Percentiles rank a stretch among this genome's conserved stretches.
phyloP scores from a whole-genome alignment of 1,140 invertebrate genomes.

The Ips nitidus region DNA sequence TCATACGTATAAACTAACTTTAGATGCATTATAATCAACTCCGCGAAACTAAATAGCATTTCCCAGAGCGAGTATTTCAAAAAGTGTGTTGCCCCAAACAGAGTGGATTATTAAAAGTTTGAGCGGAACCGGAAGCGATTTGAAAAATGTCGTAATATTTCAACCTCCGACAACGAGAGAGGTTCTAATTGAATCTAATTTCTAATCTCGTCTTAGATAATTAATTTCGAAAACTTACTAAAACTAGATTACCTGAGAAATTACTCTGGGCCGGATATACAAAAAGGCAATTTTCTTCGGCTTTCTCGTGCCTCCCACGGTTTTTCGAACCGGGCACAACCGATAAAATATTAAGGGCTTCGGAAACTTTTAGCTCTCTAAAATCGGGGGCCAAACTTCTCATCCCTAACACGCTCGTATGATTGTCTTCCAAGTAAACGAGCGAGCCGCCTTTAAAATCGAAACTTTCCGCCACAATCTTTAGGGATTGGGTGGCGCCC shows the following conservation, averaged over 20 bases:
- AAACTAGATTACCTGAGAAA: constrained; percentile 57
- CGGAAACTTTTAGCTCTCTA: constrained; percentile 44
- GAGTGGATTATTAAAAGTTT: too few species aligned
- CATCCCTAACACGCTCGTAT: constrained; percentile 85
- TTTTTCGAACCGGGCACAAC: constrained; percentile 6
- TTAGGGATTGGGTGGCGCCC: constrained; percentile 82
- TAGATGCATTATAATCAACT: too few species aligned
- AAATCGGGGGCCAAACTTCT: constrained; percentile 56
- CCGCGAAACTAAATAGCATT: too few species aligned
- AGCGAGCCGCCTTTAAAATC: constrained; percentile 62
- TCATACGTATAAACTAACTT: too few species aligned
- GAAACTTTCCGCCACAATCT: constrained; percentile 83
- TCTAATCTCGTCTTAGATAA: not conserved
- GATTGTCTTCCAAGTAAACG: constrained; percentile 86
- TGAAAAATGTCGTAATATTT: too few species aligned
- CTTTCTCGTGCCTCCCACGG: constrained; percentile 14
- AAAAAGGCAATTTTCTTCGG: constrained; percentile 67
- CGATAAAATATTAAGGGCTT: constrained; percentile 44
- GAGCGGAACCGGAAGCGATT: too few species aligned
- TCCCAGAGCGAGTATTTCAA: too few species aligned
- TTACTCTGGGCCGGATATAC: constrained; percentile 92
- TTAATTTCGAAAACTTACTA: constrained; percentile 6
- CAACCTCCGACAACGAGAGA: too few species aligned
- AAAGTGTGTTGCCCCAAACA: too few species aligned
- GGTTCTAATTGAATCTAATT: not conserved